A percentile compares a stretch with the other conserved stretches of the same genome.
Evolutionary conservation across 2,113 vertebrate species (phyloP).

Genomic region (Sminthopsis crassicaudata): DNA sequence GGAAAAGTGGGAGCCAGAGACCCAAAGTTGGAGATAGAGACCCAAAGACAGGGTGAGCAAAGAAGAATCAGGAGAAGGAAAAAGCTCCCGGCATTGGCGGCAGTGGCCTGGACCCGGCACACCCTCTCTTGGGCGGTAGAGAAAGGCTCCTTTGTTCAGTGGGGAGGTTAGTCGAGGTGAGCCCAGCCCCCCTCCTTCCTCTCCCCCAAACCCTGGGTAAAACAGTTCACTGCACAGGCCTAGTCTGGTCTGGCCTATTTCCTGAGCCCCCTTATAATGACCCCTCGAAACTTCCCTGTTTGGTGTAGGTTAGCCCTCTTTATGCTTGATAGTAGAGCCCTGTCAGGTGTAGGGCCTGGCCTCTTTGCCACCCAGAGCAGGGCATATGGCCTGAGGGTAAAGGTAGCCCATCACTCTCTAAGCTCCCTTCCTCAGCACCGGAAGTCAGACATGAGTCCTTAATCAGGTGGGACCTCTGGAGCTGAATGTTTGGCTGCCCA

Average conservation of each 20-base stretch:
- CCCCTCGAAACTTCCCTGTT: background rate
- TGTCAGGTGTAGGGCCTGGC: background rate
- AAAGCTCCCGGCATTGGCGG: constrained; percentile 11
- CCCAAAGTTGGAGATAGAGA: background rate
- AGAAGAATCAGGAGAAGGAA: background rate
- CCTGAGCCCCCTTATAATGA: constrained; percentile 12
- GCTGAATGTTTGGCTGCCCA: background rate
- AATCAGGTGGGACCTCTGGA: background rate
- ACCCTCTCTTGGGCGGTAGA: constrained; percentile 51
- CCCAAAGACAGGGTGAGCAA: background rate
- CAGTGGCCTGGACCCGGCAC: constrained; percentile 68
- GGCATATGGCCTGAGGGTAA: background rate
- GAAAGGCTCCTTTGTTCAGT: constrained; percentile 73
- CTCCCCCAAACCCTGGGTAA: constrained; percentile 65
- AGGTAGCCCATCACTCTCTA: background rate
- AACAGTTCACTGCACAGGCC: constrained; percentile 41
- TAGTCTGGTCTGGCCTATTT: constrained; percentile 19
- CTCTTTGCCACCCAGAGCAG: background rate
- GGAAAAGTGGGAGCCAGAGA: constrained; percentile 11
- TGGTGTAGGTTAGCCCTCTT: background rate
- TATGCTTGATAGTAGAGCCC: background rate
- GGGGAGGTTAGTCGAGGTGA: constrained; percentile 77
- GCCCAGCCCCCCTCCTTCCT: constrained; percentile 49
- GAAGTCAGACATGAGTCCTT: background rate
- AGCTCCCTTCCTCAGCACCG: background rate